Conservation (phyloP, 2,113 vertebrate species). For the Brachyhypopomus occidentalis region DNA sequence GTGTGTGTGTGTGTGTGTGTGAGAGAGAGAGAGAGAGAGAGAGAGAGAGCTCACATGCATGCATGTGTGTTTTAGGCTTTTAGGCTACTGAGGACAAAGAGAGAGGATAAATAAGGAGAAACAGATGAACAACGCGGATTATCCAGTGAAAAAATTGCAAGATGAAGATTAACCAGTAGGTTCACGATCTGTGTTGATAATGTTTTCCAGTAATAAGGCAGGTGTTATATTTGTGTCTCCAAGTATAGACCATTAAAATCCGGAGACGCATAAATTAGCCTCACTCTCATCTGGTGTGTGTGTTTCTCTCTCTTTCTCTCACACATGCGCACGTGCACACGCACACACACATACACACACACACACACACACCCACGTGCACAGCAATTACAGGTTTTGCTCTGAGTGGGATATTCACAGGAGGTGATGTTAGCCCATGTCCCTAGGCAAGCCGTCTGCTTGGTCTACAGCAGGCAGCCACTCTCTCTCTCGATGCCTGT, state of each 20-base stretch:
- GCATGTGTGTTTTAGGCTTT: background rate
- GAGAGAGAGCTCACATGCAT: no score
- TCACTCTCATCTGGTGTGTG: slow-evolving; percentile 30
- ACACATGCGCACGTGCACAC: slow-evolving; percentile 3
- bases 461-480: slow-evolving; percentile 23
- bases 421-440: slow-evolving; percentile 44
- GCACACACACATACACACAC: slow-evolving; percentile 24
- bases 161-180: background rate
- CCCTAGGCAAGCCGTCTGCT: slow-evolving; percentile 50
- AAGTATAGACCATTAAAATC: slow-evolving; percentile 16
- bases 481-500: slow-evolving; percentile 26
- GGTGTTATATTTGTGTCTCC: slow-evolving; percentile 8
- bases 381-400: slow-evolving; percentile 43
- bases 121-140: background rate
- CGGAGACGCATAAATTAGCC: slow-evolving; percentile 42
- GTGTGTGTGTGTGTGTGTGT: background rate
- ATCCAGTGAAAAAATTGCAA: background rate
- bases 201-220: slow-evolving; percentile 10
- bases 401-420: slow-evolving; percentile 52
- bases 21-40: no score
- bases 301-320: background rate
- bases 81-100: no score
- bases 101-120: background rate
- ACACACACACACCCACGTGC: slow-evolving; percentile 36
- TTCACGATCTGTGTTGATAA: background rate